Conservation (phyloP, 2,113 vertebrate genomes). For the Hippocampus barbouri region DNA sequence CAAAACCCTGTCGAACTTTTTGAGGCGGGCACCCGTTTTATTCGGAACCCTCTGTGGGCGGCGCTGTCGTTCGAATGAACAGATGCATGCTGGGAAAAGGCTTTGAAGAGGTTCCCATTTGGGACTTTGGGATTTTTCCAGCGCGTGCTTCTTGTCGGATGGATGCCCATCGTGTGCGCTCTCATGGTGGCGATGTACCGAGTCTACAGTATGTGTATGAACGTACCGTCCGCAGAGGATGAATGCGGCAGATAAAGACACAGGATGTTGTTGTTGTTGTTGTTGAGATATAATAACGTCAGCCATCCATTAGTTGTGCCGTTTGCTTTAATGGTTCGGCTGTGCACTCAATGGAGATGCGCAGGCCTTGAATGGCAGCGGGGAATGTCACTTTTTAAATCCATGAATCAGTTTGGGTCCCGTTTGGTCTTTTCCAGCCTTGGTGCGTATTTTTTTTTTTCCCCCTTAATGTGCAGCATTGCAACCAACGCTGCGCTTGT, state of each 20-base stretch:
- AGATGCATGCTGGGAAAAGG: slow-evolving; percentile 36
- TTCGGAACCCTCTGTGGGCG: slow-evolving; percentile 41
- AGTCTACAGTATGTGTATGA: background rate
- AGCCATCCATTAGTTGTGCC: slow-evolving; percentile 58
- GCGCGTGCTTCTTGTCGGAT: background rate
- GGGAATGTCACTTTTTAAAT: background rate
- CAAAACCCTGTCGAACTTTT: too few relatives aligned
- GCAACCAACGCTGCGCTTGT: background rate
- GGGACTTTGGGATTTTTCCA: background rate
- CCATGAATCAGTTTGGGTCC: background rate
- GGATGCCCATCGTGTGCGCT: background rate
- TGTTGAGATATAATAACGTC: slow-evolving; percentile 57
- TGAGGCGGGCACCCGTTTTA: slow-evolving; percentile 42
- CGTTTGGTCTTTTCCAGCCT: background rate
- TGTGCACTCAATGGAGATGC: slow-evolving; percentile 37
- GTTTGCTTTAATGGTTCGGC: slow-evolving; percentile 31
- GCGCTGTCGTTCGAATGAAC: slow-evolving; percentile 19
- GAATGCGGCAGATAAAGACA: slow-evolving; percentile 4
- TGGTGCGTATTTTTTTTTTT: too few relatives aligned
- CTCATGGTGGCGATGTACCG: background rate
- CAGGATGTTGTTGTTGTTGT: slow-evolving; percentile 57
- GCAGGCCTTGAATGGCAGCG: slow-evolving; percentile 22
- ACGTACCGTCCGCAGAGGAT: slow-evolving; percentile 1
- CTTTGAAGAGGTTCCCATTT: background rate
- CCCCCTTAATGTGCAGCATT: background rate